These are phyloP conservation scores for Syncerus caffer DNA, from an alignment of 2,797 vertebrate species.

Conservation along the genomic window DNA sequence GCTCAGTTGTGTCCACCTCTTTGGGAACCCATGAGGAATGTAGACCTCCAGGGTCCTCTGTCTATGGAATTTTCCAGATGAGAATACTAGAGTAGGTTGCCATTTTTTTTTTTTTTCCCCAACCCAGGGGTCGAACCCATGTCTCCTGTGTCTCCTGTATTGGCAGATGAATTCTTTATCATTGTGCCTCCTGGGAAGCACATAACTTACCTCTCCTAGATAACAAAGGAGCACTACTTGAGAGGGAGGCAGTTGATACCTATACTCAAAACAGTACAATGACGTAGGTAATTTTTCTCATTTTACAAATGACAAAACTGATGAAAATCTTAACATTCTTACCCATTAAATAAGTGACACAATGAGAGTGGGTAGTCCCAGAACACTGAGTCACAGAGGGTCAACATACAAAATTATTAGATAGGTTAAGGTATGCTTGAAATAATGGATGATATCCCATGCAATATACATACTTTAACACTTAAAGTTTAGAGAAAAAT, in stretches of 20 bases:
- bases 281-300: neutral
- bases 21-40: neutral
- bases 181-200: neutral
- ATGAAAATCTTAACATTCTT: neutral
- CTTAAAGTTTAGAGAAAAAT: conserved; percentile 35
- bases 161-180: neutral
- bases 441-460: neutral
- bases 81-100: neutral
- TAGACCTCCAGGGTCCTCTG: fast-evolving
- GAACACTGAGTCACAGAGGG: neutral
- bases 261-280: neutral
- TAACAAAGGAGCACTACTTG: neutral
- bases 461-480: neutral
- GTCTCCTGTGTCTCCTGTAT: neutral
- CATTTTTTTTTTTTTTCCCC: neutral
- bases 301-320: conserved; percentile 14
- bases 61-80: neutral
- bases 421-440: neutral
- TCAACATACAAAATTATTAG: neutral
- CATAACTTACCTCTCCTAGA: neutral
- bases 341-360: neutral
- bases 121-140: neutral
- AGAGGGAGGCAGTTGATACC: neutral
- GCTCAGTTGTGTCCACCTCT: neutral
- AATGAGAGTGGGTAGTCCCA: neutral